These are phyloP conservation scores for Agrenia bidenticulata DNA, from an alignment of 2,888 invertebrate species.

Conservation along the genomic window DNA sequence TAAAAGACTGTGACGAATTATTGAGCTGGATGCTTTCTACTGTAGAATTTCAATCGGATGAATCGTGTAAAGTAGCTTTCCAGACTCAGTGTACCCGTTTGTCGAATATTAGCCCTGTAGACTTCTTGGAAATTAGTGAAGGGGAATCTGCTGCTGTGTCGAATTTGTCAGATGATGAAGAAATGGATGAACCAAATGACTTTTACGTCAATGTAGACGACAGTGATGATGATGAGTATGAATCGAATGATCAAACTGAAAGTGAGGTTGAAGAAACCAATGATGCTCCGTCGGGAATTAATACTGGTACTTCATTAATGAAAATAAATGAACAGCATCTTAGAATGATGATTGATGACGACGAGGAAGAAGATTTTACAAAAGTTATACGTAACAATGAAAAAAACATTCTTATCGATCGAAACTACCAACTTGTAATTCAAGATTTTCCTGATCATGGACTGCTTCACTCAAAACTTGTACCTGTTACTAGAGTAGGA, in stretches of 20 bases:
- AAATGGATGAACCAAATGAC: slow-evolving; percentile 21
- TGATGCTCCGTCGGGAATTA: too few species aligned
- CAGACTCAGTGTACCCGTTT: neutral
- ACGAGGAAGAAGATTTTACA: too few species aligned
- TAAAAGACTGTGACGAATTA: neutral
- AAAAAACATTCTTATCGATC: too few species aligned
- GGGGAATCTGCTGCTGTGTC: neutral
- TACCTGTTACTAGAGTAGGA: neutral
- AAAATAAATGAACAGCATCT: too few species aligned
- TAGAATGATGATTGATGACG: too few species aligned
- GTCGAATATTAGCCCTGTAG: neutral
- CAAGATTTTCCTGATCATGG: too few species aligned
- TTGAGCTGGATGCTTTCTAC: slow-evolving; percentile 1
- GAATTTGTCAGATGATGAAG: neutral
- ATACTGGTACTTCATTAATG: too few species aligned
- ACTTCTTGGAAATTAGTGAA: neutral
- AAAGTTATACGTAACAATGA: too few species aligned
- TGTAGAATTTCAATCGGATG: neutral
- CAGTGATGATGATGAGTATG: slow-evolving; percentile 11
- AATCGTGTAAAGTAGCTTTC: neutral
- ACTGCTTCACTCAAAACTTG: neutral
- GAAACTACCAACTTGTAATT: too few species aligned
- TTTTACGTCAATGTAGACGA: slow-evolving; percentile 23
- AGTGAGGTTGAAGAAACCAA: too few species aligned
- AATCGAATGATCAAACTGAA: neutral